Conservation (phyloP, 2,113 vertebrate species). For the Oryctolagus cuniculus region DNA sequence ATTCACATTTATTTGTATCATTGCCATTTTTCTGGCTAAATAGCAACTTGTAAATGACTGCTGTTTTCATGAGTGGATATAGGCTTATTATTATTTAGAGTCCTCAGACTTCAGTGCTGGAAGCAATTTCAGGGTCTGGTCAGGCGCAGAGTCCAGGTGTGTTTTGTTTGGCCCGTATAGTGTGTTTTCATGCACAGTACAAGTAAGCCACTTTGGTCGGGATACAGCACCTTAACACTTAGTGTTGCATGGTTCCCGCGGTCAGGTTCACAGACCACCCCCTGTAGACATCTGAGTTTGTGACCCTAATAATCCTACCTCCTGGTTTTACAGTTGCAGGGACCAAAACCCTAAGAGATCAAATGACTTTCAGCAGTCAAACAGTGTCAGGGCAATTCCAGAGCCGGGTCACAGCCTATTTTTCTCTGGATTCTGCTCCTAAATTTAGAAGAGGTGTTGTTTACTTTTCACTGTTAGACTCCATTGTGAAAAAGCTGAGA, state of each 20-base stretch:
- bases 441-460: conserved; percentile 14
- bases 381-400: conserved; percentile 12
- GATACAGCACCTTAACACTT: neutral
- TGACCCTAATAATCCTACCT: conserved; percentile 10
- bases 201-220: neutral
- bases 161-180: conserved; percentile 15
- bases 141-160: neutral
- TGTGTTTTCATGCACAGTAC: conserved; percentile 43
- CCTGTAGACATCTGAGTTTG: neutral
- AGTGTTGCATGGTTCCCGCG: neutral
- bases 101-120: conserved; percentile 1
- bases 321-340: neutral
- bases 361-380: neutral
- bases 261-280: conserved; percentile 1
- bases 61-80: conserved; percentile 43
- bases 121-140: neutral
- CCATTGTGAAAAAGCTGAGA: neutral
- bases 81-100: conserved; percentile 6
- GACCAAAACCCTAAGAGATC: conserved; percentile 1
- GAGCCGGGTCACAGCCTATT: neutral
- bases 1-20: conserved; percentile 44
- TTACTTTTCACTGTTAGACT: conserved; percentile 38
- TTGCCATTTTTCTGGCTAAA: neutral
- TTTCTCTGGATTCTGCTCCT: conserved; percentile 49
- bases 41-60: conserved; percentile 35